Evolutionary conservation across 2,888 invertebrate genomes (phyloP).

Genomic region (Xanthorhoe spadicearia): DNA sequence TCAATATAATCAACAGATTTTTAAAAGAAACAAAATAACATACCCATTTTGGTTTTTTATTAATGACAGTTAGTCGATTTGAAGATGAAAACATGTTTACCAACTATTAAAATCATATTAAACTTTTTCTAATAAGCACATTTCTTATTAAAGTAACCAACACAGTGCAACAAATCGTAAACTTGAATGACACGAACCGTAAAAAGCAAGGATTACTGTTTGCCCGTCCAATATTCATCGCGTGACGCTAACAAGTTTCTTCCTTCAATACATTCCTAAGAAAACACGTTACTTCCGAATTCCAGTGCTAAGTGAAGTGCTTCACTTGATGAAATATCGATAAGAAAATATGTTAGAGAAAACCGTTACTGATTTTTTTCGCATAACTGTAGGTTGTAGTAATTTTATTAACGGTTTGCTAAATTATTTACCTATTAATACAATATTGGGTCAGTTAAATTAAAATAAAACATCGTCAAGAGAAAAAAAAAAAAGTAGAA

Average conservation of each 20-base stretch:
- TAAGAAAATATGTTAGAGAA: not conserved
- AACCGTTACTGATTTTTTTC: not conserved
- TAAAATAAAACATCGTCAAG: too few species aligned
- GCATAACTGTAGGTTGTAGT: not conserved
- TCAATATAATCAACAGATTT: too few species aligned
- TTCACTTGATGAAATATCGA: conserved; percentile 15
- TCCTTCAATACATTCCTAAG: conserved; percentile 43
- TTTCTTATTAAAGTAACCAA: not conserved
- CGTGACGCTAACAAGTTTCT: conserved; percentile 46
- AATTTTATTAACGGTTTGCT: too few species aligned
- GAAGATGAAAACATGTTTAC: too few species aligned
- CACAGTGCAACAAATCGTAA: conserved; percentile 3
- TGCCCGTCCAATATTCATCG: conserved; percentile 38
- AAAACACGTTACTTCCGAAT: conserved; percentile 45
- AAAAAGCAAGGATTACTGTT: conserved; percentile 27
- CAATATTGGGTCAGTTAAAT: too few species aligned
- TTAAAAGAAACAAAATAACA: too few species aligned
- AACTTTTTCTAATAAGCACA: not conserved
- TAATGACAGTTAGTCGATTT: too few species aligned
- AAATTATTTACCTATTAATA: too few species aligned
- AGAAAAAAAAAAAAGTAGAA: too few species aligned
- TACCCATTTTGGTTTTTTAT: too few species aligned
- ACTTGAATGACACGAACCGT: conserved; percentile 8
- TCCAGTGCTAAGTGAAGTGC: conserved; percentile 32
- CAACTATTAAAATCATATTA: not conserved